Base-by-base conservation (phyloP, 2,888 invertebrate genomes). In the Torymus aiolomorphi region DNA sequence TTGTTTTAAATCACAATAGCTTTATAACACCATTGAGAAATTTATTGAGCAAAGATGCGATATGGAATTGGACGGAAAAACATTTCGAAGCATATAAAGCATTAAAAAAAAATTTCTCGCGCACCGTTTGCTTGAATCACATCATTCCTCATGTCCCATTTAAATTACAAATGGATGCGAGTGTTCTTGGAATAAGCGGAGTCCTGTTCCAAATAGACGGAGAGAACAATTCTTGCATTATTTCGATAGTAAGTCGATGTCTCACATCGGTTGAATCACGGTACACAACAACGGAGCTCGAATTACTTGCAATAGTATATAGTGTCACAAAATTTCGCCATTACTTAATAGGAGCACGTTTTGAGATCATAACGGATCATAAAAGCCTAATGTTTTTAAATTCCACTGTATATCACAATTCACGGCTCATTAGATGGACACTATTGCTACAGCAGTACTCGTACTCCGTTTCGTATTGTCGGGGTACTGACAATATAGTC, bases 371-470 rank as follows among this genome's bases (percentile, higher is more conserved):
- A 3, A 67, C 54, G 5, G 67, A 56, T 11, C 67, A 67, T 13
- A 52, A 54, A 54, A 42, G 56, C n/a, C 14, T 69, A 31, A 31
- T 31, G 2, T 69, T 69, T 78, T 56, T 77, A 42, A 75, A 11
- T 18, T 62, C 13, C 54, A 67, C 80, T 11, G 14, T 65, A 20
- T 83, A 77, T 70, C 69, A 70, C 11, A 82, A 70, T 71, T 2
- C 69, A 2, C 16, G 82, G 1, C n/a, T 83, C 1, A 70, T 70
- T 1, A 54, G 83, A n/a, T 83, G 82, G 83, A 71, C 66, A 52
- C 5, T 82, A 24, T 51, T 82, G 8, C 24, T 82, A 5, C 80
- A 80, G 31, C 49, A 75, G 57, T 82, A 82, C 54, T 49, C 24
- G 11, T 84, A 79, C 20, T 13, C 16, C 0, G 18, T 82, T 8